phyloP scores from a whole-genome alignment of 2,797 vertebrate species.

The Xyrichtys novacula region DNA sequence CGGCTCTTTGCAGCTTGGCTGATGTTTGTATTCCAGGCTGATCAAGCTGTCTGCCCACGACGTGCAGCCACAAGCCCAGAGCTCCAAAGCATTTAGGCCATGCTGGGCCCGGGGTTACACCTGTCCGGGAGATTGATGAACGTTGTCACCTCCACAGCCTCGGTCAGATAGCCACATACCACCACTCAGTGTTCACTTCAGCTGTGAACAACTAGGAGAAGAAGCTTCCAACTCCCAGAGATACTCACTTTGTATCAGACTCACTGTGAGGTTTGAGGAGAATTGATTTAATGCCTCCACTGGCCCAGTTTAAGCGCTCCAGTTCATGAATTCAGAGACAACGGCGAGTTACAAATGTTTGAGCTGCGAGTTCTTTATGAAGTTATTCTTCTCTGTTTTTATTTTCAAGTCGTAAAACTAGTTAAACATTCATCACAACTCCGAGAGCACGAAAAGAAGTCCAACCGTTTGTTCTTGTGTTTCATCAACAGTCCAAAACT shows the following conservation, averaged over 20 bases:
- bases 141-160: constrained; percentile 32
- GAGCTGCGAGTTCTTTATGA: too few species aligned
- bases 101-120: constrained; percentile 40
- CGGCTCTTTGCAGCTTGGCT: constrained; percentile 11
- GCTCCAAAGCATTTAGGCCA: constrained; percentile 55
- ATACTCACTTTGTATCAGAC: constrained; percentile 12
- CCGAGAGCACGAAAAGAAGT: background rate
- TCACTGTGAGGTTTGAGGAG: background rate
- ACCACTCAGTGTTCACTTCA: constrained; percentile 41
- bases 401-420: too few species aligned
- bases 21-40: constrained; percentile 37
- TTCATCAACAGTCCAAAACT: background rate
- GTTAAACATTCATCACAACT: background rate
- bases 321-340: background rate
- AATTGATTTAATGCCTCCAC: background rate
- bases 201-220: constrained; percentile 6
- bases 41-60: constrained; percentile 22
- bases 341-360: background rate
- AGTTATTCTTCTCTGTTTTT: too few species aligned
- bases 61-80: constrained; percentile 50
- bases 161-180: constrained; percentile 29
- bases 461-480: background rate
- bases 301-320: background rate
- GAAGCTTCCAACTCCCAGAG: background rate
- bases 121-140: constrained; percentile 61